phyloP scores from a whole-genome alignment of 2,888 invertebrate species.

The Perizoma affinitatum region DNA sequence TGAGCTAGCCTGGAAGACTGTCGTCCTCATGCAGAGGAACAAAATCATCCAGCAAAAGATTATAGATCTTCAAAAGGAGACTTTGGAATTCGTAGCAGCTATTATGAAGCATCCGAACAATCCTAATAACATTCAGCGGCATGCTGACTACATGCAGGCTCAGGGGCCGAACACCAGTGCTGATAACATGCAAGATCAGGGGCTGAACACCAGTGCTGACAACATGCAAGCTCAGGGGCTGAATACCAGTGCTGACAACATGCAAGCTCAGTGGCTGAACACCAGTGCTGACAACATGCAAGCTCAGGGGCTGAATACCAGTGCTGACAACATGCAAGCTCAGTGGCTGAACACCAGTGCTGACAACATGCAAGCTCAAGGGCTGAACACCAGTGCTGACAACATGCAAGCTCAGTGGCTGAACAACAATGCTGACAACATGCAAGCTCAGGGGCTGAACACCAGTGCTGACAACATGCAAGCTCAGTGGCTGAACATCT shows the following conservation, averaged over 20 bases:
- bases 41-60: slow-evolving; percentile 85
- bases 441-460: slow-evolving; percentile 45
- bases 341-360: slow-evolving; percentile 33
- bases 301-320: slow-evolving; percentile 24
- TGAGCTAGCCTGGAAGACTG: slow-evolving; percentile 86
- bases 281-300: slow-evolving; percentile 50
- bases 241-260: slow-evolving; percentile 51
- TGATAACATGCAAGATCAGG: slow-evolving; percentile 61
- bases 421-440: slow-evolving; percentile 55
- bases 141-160: slow-evolving; percentile 53
- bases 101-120: slow-evolving; percentile 85
- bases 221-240: slow-evolving; percentile 41
- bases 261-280: slow-evolving; percentile 47
- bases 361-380: slow-evolving; percentile 51
- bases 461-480: slow-evolving; percentile 59
- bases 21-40: slow-evolving; percentile 86
- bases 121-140: slow-evolving; percentile 69
- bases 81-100: slow-evolving; percentile 84
- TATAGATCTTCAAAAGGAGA: slow-evolving; percentile 85
- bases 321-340: slow-evolving; percentile 50
- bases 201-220: slow-evolving; percentile 39
- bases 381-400: slow-evolving; percentile 39
- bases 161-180: slow-evolving; percentile 10
- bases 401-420: slow-evolving; percentile 41
- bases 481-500: slow-evolving; percentile 43